Evolutionary conservation across 2,797 vertebrate genomes (phyloP).

Genomic region (Sebastes paucispinis): DNA sequence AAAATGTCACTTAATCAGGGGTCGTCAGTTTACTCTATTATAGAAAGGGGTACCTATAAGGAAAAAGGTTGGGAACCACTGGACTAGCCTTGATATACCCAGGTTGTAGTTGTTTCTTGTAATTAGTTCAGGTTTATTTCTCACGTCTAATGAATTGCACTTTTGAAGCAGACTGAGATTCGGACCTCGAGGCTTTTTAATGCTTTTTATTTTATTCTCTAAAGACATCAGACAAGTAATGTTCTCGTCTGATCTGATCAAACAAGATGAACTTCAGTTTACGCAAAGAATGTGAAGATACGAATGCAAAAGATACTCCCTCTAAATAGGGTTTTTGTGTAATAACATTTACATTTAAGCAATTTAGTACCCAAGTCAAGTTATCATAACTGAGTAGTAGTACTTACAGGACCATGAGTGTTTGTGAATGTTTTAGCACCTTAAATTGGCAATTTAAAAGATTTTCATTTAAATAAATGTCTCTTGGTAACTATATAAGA

Average conservation of each 20-base stretch:
- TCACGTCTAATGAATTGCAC: background rate
- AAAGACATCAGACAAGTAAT: background rate
- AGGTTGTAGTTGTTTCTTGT: background rate
- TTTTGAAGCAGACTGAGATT: background rate
- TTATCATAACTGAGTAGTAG: background rate
- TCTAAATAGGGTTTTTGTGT: background rate
- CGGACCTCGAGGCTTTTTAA: background rate
- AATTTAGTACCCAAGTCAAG: background rate
- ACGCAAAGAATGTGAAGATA: background rate
- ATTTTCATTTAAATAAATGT: too few species aligned
- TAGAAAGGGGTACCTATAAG: too few species aligned
- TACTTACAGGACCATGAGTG: too few species aligned
- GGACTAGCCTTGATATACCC: too few species aligned
- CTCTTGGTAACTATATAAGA: too few species aligned
- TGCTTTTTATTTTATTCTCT: background rate
- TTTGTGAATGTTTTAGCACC: background rate
- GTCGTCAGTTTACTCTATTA: too few species aligned
- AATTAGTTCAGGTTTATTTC: background rate
- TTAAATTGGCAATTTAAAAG: too few species aligned
- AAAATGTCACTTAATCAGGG: too few species aligned
- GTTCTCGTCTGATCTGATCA: background rate
- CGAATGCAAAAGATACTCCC: background rate
- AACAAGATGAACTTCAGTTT: background rate
- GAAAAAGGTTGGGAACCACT: too few species aligned
- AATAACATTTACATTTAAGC: background rate